Percentiles rank a stretch among this genome's conserved stretches.
These are phyloP conservation scores for Anableps anableps DNA, from an alignment of 2,797 vertebrate genomes.

Conservation along the genomic window DNA sequence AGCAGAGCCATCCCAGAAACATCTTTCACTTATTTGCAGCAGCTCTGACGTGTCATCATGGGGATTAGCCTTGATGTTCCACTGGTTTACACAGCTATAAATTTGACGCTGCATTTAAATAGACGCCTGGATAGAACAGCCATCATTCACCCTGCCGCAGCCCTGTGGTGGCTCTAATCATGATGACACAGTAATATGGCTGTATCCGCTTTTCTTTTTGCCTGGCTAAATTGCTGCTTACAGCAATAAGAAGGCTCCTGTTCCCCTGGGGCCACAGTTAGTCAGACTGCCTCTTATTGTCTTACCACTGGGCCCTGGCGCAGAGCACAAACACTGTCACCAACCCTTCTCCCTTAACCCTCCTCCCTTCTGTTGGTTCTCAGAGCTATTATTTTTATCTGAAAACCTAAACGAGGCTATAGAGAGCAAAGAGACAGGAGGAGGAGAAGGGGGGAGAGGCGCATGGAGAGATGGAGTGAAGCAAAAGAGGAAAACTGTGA, in stretches of 20 bases:
- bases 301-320: constrained; percentile 63
- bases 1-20: constrained; percentile 2
- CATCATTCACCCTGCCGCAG: constrained; percentile 59
- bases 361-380: constrained; percentile 58
- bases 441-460: constrained; percentile 29
- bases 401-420: constrained; percentile 64
- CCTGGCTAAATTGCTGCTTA: constrained; percentile 72
- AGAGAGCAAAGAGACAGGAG: constrained; percentile 55
- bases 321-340: constrained; percentile 70
- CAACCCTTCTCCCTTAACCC: constrained; percentile 27
- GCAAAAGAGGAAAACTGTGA: constrained; percentile 68
- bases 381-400: constrained; percentile 79
- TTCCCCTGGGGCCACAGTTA: constrained; percentile 71
- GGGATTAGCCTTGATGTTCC: constrained; percentile 55
- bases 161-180: constrained; percentile 67
- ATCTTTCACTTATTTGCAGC: constrained; percentile 41
- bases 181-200: constrained; percentile 63
- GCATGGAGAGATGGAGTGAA: constrained; percentile 44
- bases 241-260: constrained; percentile 67
- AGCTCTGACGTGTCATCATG: constrained; percentile 40
- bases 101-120: constrained; percentile 61
- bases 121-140: constrained; percentile 44
- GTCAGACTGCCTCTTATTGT: constrained; percentile 71
- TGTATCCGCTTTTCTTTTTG: constrained; percentile 63
- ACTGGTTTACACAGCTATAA: constrained; percentile 53